Percentiles rank a stretch among this genome's conserved stretches.
These are phyloP conservation scores for Oplegnathus fasciatus DNA, from an alignment of 2,113 vertebrate species.

Conservation along the genomic window DNA sequence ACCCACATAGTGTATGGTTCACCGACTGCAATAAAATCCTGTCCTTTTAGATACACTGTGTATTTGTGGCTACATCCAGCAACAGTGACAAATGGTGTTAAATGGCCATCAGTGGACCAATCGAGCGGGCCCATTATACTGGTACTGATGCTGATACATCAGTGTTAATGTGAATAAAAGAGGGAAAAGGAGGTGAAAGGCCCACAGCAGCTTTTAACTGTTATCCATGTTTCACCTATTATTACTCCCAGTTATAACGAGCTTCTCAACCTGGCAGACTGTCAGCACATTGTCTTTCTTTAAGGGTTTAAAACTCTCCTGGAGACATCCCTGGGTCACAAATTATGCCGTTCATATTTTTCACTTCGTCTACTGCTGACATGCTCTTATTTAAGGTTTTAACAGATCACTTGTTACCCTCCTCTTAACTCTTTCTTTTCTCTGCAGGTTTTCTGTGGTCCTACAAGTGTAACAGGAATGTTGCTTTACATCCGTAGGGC, in stretches of 20 bases:
- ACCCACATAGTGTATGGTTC: not conserved
- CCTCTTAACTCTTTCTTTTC: not conserved
- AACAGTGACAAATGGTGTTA: conserved; percentile 27
- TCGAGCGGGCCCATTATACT: conserved; percentile 3
- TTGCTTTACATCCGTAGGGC: not conserved
- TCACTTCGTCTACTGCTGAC: not conserved
- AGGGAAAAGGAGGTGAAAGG: conserved; percentile 9
- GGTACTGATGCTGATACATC: conserved; percentile 29
- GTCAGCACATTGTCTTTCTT: not conserved
- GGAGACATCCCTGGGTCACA: not conserved
- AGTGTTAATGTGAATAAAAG: conserved; percentile 33
- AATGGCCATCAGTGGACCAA: conserved; percentile 44
- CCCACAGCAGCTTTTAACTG: conserved; percentile 26
- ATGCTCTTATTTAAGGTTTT: not conserved
- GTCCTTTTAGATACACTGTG: not conserved
- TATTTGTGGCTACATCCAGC: conserved; percentile 1
- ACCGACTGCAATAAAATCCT: conserved; percentile 5
- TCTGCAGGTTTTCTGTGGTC: not conserved
- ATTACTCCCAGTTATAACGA: conserved; percentile 19
- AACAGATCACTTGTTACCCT: not conserved
- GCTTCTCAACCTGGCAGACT: conserved; percentile 1
- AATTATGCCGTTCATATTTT: not conserved
- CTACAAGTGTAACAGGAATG: not conserved
- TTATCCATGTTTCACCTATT: conserved; percentile 13
- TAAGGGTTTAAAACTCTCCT: not conserved